Evolutionary conservation across 1,140 invertebrate species (phyloP).

Genomic region (Oscheius sp.): DNA sequence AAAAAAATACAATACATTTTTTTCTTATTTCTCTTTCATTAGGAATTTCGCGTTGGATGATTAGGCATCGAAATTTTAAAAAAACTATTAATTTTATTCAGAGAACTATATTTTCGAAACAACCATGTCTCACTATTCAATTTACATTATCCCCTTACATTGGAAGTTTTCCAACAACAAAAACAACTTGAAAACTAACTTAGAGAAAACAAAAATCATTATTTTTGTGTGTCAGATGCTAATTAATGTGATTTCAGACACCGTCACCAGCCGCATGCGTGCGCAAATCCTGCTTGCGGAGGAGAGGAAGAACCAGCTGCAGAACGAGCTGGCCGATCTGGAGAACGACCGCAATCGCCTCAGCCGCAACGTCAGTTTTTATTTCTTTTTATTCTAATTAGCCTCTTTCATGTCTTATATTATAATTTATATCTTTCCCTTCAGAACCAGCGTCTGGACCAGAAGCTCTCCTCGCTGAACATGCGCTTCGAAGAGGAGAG

Average conservation of each 20-base stretch:
- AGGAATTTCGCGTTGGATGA: no score
- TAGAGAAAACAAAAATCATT: no score
- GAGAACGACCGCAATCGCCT: constrained; percentile 5
- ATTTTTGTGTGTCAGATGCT: background rate
- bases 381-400: background rate
- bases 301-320: background rate
- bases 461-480: background rate
- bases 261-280: constrained; percentile 5
- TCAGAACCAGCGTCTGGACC: background rate
- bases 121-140: background rate
- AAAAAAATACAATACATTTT: no score
- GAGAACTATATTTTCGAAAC: no score
- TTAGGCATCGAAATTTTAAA: no score
- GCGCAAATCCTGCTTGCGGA: constrained; percentile 13
- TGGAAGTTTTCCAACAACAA: no score
- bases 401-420: background rate
- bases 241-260: background rate
- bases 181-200: no score
- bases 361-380: background rate
- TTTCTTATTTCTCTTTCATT: no score
- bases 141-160: background rate
- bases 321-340: constrained; percentile 15
- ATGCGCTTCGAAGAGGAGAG: background rate
- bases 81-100: no score
- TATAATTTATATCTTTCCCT: background rate